Conservation (phyloP, 1,140 invertebrate genomes). For the Trichoplusia ni region DNA sequence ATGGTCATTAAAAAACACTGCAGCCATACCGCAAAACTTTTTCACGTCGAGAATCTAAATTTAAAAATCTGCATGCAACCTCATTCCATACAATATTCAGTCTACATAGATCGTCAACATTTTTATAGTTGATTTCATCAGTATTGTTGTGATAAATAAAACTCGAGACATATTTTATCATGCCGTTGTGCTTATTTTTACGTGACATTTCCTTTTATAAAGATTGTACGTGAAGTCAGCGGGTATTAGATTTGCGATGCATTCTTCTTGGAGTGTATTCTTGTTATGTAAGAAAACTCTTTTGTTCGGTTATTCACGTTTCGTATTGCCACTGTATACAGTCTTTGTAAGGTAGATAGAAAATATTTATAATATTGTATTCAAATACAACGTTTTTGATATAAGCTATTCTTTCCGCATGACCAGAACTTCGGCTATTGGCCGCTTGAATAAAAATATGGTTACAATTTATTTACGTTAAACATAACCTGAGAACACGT, state of each 20-base stretch:
- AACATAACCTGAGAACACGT: no score
- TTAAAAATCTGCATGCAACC: background rate
- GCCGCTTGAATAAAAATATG: no score
- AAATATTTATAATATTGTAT: no score
- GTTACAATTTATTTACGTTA: no score
- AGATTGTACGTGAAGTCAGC: background rate
- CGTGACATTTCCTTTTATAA: conserved; percentile 30
- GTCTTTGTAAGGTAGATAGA: no score
- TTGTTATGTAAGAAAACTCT: conserved; percentile 7
- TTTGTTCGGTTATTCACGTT: background rate
- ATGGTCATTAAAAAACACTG: no score
- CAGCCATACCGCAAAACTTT: no score
- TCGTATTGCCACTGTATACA: background rate
- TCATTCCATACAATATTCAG: background rate
- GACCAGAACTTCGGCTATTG: no score
- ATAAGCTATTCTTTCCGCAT: no score
- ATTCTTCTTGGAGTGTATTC: background rate
- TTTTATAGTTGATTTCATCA: background rate
- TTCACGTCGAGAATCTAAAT: no score
- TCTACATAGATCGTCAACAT: background rate
- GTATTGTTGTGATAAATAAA: conserved; percentile 27
- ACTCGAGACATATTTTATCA: conserved; percentile 26
- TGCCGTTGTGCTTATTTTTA: conserved; percentile 16
- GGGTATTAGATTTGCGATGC: conserved; percentile 9
- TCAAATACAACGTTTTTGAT: no score